Evolutionary conservation across 30 jellyfish, hydroid and myxozoan species (phyloP), one percentile per base, ranked within the genome.

Genomic region (Aurelia aurita complex sp. Pacific): DNA sequence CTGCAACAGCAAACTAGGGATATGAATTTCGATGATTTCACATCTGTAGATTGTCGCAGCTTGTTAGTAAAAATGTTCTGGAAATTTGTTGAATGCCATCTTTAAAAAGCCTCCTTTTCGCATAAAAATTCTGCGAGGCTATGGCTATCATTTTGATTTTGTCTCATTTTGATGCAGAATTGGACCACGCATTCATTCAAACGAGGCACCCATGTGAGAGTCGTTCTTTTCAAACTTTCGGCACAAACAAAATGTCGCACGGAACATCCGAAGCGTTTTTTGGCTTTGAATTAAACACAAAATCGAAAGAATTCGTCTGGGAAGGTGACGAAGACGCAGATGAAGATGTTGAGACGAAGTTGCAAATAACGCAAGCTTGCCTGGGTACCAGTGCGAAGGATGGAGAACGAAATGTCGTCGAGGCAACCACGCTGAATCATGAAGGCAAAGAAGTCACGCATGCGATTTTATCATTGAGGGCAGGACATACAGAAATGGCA

Each of bases 351-450:
- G 97, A 89, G 65, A 90, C 82, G 68, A 94, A 94, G 79, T 71
- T 94, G 64, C 97, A 86, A 61, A 43, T 92, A 8, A 77, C 94
- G 4, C 85, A 93, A 62, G 99, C 99, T 10, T 94, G 99, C 72
- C 64, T 94, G 68, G 99, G 99, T 19, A 81, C 76, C 33, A 74
- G 74, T 34, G 99, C 99, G 11, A 94, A 94, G 85, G 97, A 94
- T 23, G 97, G 97, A 17, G 99, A 94, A 68, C 77, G 99, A 40
- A 94, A 94, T 77, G 85, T 94, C 36, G 98, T 94, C 19, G 96
- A 94, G 8, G 99, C 80, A 16, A 88, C 99, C 17, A 88, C 97
- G 16, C 94, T 67, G 14, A 90, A 89, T 61, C 82, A 75, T n/a
- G 77, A 69, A 50, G 97, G 96, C 36, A 57, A 80, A 77, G 92